phyloP scores from a whole-genome alignment of 2,797 vertebrate genomes.

The Sebastes reedi region DNA sequence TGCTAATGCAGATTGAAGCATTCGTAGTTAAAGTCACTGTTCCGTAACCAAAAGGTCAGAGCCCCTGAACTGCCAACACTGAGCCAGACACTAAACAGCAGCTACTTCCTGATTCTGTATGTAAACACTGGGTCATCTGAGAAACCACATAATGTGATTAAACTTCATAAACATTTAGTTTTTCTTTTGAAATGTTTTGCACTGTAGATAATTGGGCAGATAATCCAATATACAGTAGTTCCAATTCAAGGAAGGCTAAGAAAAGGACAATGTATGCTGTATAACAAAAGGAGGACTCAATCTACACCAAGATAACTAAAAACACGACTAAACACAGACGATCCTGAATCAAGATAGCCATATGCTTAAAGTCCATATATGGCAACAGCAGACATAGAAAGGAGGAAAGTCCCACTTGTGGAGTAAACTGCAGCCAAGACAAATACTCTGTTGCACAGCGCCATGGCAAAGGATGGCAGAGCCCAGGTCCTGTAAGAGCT shows the following conservation, averaged over 20 bases:
- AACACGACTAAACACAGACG: background rate
- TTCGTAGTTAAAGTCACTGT: background rate
- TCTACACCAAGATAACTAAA: background rate
- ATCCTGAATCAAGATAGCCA: constrained; percentile 8
- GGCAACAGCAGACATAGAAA: background rate
- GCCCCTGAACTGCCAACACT: background rate
- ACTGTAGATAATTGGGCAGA: background rate
- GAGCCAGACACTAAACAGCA: background rate
- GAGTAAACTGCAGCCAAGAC: constrained; percentile 14
- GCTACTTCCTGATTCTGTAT: constrained; percentile 34
- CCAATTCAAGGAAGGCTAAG: background rate
- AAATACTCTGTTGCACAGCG: background rate
- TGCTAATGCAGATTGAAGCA: background rate
- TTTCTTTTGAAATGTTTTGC: background rate
- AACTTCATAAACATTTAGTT: background rate
- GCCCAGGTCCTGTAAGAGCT: background rate
- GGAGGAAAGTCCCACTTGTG: background rate
- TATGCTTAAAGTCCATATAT: constrained; percentile 16
- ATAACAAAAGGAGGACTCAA: background rate
- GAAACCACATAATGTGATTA: background rate
- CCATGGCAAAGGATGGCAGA: constrained; percentile 3
- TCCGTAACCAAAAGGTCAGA: background rate
- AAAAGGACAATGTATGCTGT: background rate
- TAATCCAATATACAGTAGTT: background rate
- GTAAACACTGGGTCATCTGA: constrained; percentile 13